phyloP scores from a whole-genome alignment of 2,797 vertebrate genomes.

The Hippocampus kuda region DNA sequence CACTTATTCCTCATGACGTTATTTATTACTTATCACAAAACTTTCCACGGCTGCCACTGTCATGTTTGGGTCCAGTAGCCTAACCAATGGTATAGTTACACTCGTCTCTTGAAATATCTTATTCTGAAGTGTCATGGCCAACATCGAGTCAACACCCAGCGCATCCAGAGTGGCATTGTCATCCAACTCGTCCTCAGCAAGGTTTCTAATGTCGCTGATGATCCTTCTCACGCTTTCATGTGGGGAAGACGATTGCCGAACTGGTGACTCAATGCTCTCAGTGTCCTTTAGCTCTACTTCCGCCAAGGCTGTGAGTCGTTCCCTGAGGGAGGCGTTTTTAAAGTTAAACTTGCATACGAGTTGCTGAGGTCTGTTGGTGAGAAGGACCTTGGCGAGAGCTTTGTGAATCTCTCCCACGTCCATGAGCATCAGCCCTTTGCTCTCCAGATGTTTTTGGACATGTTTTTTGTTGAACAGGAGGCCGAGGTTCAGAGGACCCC shows the following conservation, averaged over 20 bases:
- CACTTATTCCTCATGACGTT: not conserved
- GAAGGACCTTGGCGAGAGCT: slow-evolving; percentile 65
- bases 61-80: slow-evolving; percentile 69
- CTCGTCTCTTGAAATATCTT: slow-evolving; percentile 69
- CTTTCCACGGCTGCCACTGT: slow-evolving; percentile 48
- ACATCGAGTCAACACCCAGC: slow-evolving; percentile 78
- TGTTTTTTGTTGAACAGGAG: slow-evolving; percentile 68
- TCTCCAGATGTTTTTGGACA: slow-evolving; percentile 69
- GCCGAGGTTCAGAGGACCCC: slow-evolving; percentile 80
- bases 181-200: slow-evolving; percentile 58
- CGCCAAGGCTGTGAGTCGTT: slow-evolving; percentile 59
- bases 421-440: slow-evolving; percentile 73
- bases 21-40: slow-evolving; percentile 29
- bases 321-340: slow-evolving; percentile 54
- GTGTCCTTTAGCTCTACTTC: slow-evolving; percentile 42
- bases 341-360: slow-evolving; percentile 73
- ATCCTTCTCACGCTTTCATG: slow-evolving; percentile 60
- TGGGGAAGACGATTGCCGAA: slow-evolving; percentile 33
- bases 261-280: slow-evolving; percentile 1
- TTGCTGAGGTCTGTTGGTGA: slow-evolving; percentile 71
- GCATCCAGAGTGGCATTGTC: slow-evolving; percentile 55
- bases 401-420: slow-evolving; percentile 67
- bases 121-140: slow-evolving; percentile 80
- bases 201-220: slow-evolving; percentile 59
- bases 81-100: slow-evolving; percentile 70